Evolutionary conservation across 2,113 vertebrate species (phyloP), one percentile per base, ranked within the genome.

Genomic region (Pseudorasbora parva): DNA sequence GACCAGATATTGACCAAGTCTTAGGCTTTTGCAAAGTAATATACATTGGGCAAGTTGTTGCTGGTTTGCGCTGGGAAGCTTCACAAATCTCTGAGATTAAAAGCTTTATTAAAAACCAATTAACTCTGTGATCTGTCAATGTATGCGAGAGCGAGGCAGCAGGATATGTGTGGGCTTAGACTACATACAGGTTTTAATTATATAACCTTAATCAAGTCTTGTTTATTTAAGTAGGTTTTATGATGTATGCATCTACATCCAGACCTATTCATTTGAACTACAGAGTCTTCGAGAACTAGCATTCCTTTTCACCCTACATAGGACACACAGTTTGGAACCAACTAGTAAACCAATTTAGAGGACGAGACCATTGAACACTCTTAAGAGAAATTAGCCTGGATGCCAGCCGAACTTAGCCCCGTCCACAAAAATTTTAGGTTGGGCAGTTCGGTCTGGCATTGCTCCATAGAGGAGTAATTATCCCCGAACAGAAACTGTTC

Each of bases 51-150:
- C 21, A 41, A 19, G 14, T 21, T 27, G 37, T 60, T 19, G 21
- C 45, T 47, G 19, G 54, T 57, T 57, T 77, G 30, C 54, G 25
- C 57, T 72, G 17, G 47, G 76, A 75, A 83, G 83, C 89, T 57
- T 87, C 68, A 45, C 37, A 93, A 92, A 93, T 92, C 91, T 90
- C 82, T 85, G 88, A 92, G 92, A 93, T 94, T 93, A 93, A 90
- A 82, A 82, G 89, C 49, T 80, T 87, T 93, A 93, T 94, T 93
- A 92, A 94, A 94, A 94, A 93, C 91, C 90, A 93, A 93, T 94
- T 92, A 92, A 91, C 91, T 92, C 88, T 88, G 86, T 21, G 54
- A 43, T 41, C 51, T 43, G 91, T 89, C 87, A 84, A 89, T 82
- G 89, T 84, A 21, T 75, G 14, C 2, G 25, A n/a, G 19, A 4